Evolutionary conservation across 2,113 vertebrate species (phyloP).

Genomic region (Nothocercus julius): DNA sequence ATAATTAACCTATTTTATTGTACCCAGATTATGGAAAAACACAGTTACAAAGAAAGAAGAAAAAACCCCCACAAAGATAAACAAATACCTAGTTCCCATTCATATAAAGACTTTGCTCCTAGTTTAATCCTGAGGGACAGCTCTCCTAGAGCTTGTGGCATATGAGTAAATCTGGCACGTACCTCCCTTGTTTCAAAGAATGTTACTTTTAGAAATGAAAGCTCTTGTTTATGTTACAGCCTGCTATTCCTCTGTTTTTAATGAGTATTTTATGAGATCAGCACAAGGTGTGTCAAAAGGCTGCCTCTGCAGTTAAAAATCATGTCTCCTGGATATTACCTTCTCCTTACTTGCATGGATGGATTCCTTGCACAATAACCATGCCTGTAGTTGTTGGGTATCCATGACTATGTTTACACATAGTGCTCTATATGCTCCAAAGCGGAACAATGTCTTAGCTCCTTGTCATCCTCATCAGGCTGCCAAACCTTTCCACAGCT

Average conservation of each 20-base stretch:
- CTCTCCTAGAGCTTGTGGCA: neutral
- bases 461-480: neutral
- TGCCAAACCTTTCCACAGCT: too few relatives aligned
- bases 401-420: neutral
- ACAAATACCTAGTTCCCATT: neutral
- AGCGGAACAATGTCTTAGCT: neutral
- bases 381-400: neutral
- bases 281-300: neutral
- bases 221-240: neutral
- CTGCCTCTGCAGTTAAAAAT: neutral
- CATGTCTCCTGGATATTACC: neutral
- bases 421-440: neutral
- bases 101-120: neutral
- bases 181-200: neutral
- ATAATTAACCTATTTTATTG: neutral
- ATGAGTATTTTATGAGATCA: neutral
- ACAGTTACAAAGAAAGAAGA: neutral
- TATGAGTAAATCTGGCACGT: neutral
- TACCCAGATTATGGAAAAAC: neutral
- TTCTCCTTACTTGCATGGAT: neutral
- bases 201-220: neutral
- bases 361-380: neutral
- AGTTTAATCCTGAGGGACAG: neutral
- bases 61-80: neutral
- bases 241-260: neutral